These are phyloP conservation scores for Microchrysa polita DNA, from an alignment of 2,888 invertebrate species.

Conservation along the genomic window DNA sequence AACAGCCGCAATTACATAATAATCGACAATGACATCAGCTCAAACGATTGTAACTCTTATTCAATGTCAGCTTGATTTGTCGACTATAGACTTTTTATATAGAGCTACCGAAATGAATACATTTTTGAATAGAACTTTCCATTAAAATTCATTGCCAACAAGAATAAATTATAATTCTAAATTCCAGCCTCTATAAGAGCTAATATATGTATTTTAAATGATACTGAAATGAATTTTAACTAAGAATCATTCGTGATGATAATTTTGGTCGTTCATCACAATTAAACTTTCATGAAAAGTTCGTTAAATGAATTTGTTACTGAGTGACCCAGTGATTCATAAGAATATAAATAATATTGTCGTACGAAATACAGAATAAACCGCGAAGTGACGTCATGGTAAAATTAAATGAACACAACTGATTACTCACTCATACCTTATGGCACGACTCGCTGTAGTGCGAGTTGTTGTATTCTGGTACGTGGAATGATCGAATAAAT, in stretches of 20 bases:
- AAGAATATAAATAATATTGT: neutral
- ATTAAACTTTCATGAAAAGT: neutral
- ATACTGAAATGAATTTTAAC: no score
- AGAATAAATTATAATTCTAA: neutral
- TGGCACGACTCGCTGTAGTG: no score
- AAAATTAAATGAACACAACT: neutral
- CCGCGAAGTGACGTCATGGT: neutral
- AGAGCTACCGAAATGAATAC: neutral
- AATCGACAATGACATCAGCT: slow-evolving; percentile 6
- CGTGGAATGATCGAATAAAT: neutral
- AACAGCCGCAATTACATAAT: neutral
- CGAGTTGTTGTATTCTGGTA: neutral
- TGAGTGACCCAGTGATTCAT: neutral
- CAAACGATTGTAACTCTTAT: neutral
- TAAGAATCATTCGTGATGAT: no score
- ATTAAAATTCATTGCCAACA: slow-evolving; percentile 11
- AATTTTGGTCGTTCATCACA: neutral
- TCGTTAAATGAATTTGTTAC: neutral
- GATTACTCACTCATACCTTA: slow-evolving; percentile 17
- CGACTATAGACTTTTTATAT: neutral
- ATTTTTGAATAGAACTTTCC: slow-evolving; percentile 1
- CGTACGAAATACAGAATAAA: no score
- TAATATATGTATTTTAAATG: no score
- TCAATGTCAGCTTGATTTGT: neutral
- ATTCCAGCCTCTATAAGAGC: no score